phyloP scores from a whole-genome alignment of 2,113 vertebrate genomes.

The Loxodonta africana region DNA sequence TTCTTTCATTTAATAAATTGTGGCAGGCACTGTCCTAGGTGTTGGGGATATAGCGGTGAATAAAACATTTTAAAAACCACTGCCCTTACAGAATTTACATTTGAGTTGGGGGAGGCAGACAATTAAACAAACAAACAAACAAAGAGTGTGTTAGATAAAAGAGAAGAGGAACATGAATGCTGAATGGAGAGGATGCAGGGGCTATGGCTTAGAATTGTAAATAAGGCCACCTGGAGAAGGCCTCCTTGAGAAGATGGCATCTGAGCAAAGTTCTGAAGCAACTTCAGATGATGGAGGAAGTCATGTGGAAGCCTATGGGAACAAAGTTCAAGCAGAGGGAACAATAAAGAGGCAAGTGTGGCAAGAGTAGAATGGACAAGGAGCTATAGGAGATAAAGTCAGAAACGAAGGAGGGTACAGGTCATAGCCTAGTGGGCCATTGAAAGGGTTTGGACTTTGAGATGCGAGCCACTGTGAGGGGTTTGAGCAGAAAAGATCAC shows the following conservation, averaged over 20 bases:
- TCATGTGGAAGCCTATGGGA: not conserved
- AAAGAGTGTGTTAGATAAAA: not conserved
- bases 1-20: not conserved
- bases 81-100: not conserved
- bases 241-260: not conserved
- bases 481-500: not conserved
- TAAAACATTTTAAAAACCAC: not conserved
- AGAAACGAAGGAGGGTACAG: not conserved
- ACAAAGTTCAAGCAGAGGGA: not conserved
- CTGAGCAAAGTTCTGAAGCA: not conserved
- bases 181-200: not conserved
- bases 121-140: not conserved
- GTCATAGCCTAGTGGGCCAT: accelerated
- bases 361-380: not conserved
- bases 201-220: not conserved
- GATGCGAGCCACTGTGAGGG: not conserved
- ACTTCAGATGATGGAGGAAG: not conserved
- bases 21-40: not conserved
- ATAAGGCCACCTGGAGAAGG: not conserved
- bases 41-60: not conserved
- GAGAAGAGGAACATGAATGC: not conserved
- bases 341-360: not conserved
- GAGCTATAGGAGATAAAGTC: not conserved
- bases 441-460: not conserved
- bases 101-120: not conserved